These are phyloP conservation scores for Ariolimax columbianus DNA, from an alignment of 2,888 invertebrate genomes.

Conservation along the genomic window DNA sequence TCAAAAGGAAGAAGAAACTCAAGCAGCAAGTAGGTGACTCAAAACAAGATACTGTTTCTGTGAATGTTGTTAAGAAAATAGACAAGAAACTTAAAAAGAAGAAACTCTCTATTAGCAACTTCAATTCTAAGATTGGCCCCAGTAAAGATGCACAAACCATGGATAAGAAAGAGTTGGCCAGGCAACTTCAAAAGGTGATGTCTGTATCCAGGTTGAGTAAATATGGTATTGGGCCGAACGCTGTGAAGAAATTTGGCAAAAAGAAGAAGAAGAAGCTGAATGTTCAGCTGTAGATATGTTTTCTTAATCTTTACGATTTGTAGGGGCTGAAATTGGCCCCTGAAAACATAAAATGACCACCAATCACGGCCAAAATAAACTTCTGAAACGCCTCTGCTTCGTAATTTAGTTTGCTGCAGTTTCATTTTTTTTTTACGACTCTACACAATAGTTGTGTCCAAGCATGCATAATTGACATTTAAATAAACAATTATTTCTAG, in stretches of 20 bases:
- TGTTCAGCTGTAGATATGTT: not conserved
- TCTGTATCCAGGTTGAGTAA: constrained; percentile 37
- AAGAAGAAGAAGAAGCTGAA: constrained; percentile 38
- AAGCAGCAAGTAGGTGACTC: not conserved
- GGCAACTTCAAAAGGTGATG: constrained; percentile 39
- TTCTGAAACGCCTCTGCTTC: too few species aligned
- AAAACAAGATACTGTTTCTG: not conserved
- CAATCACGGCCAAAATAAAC: too few species aligned
- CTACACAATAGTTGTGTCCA: too few species aligned
- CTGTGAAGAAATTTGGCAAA: constrained; percentile 10
- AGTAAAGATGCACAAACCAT: not conserved
- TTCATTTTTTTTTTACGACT: too few species aligned
- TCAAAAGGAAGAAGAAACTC: constrained; percentile 37
- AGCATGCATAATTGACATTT: too few species aligned
- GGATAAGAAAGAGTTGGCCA: constrained; percentile 7
- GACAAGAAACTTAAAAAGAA: constrained; percentile 29
- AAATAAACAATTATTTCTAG: too few species aligned
- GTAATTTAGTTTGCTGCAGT: too few species aligned
- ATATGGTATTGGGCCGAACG: constrained; percentile 38
- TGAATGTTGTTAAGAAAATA: not conserved
- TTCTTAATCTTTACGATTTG: too few species aligned
- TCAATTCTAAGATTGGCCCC: not conserved
- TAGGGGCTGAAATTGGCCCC: too few species aligned
- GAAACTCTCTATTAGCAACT: constrained; percentile 19
- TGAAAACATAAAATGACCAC: too few species aligned